These are phyloP conservation scores for Margarornis squamiger DNA, from an alignment of 2,797 vertebrate species.

Conservation along the genomic window DNA sequence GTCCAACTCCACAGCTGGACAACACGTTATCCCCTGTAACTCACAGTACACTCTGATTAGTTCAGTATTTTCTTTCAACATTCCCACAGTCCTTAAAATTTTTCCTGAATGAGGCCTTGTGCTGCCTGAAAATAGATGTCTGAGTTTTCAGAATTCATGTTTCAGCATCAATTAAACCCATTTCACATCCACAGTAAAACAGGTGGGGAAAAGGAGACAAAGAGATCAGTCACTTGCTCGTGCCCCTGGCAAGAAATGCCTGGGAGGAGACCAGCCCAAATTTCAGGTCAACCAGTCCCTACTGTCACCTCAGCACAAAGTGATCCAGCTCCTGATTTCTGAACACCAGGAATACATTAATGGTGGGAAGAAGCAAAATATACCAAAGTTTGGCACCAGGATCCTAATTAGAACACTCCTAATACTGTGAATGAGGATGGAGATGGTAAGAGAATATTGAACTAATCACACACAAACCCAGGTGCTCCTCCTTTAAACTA, in stretches of 20 bases:
- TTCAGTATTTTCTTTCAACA: background rate
- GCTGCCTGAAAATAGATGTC: background rate
- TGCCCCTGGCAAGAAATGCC: background rate
- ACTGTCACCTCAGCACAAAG: background rate
- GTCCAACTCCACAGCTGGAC: background rate
- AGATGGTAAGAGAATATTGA: background rate
- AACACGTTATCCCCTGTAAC: background rate
- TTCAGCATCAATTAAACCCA: background rate
- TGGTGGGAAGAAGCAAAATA: background rate
- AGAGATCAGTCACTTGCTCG: background rate
- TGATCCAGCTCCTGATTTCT: background rate
- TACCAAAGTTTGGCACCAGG: background rate
- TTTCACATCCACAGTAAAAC: background rate
- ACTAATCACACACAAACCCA: background rate
- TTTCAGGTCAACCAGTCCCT: background rate
- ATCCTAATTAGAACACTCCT: background rate
- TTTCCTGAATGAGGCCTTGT: background rate
- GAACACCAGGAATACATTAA: background rate
- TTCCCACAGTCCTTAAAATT: background rate
- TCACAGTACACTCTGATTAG: background rate
- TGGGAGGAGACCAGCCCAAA: background rate
- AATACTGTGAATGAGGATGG: background rate
- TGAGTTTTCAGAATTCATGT: background rate
- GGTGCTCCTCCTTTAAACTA: background rate
- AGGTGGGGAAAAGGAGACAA: background rate